Conservation (phyloP, 2,888 invertebrate genomes). For the Synergus umbraculus region DNA sequence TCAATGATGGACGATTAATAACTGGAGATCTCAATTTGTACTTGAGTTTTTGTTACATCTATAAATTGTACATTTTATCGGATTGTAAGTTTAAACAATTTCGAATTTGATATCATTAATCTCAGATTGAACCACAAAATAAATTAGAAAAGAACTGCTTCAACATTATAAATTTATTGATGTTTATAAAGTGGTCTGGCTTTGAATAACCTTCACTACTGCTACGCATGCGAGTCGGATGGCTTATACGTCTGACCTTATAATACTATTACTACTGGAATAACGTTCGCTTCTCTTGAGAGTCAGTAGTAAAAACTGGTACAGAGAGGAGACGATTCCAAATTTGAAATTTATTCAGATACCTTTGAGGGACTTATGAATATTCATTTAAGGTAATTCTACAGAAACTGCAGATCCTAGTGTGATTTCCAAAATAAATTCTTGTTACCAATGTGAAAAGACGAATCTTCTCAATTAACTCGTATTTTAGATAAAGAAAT, state of each 20-base stretch:
- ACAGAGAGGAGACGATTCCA: background rate
- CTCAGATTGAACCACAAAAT: background rate
- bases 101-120: background rate
- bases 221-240: conserved; percentile 11
- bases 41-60: background rate
- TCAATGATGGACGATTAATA: background rate
- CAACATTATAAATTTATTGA: background rate
- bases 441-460: background rate
- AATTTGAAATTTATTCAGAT: conserved; percentile 10
- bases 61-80: too few relatives aligned
- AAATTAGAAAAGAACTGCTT: background rate
- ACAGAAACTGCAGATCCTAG: background rate
- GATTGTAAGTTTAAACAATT: background rate
- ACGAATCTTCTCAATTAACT: background rate
- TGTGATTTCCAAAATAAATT: background rate
- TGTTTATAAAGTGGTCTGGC: conserved; percentile 6
- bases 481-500: too few relatives aligned
- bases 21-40: background rate
- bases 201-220: conserved; percentile 36
- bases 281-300: background rate
- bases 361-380: background rate
- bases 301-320: conserved; percentile 15
- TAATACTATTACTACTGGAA: background rate
- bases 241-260: conserved; percentile 23
- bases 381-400: conserved; percentile 5